Percentiles rank a stretch among this genome's conserved stretches.
These are phyloP conservation scores for Argya squamiceps DNA, from an alignment of 2,797 vertebrate genomes.

Conservation along the genomic window DNA sequence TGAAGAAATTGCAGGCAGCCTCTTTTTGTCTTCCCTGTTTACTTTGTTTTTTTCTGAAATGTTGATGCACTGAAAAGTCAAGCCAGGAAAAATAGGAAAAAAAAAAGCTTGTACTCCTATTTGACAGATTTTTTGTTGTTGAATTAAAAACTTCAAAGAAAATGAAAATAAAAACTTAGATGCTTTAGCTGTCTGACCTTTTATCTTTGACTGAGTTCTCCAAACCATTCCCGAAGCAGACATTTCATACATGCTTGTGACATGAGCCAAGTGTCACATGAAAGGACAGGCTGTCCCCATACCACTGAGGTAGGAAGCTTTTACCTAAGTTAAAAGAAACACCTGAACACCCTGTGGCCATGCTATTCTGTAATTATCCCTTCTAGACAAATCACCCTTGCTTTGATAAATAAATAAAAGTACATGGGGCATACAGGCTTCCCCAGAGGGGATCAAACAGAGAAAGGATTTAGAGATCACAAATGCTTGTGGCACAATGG, in stretches of 20 bases:
- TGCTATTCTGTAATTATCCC: background rate
- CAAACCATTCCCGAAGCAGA: background rate
- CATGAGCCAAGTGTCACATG: background rate
- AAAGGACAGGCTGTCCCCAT: background rate
- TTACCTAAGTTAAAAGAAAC: slow-evolving; percentile 1
- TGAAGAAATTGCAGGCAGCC: background rate
- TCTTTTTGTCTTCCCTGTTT: background rate
- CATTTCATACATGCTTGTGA: background rate
- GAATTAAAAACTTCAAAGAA: background rate
- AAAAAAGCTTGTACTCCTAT: background rate
- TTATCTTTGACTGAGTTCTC: slow-evolving; percentile 5
- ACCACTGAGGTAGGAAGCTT: background rate
- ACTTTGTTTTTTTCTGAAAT: background rate
- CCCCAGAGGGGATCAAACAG: accelerated
- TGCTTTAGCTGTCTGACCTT: background rate
- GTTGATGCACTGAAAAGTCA: background rate
- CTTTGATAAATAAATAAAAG: background rate
- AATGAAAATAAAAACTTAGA: background rate
- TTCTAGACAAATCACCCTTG: background rate
- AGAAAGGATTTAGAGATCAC: background rate
- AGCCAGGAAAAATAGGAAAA: background rate
- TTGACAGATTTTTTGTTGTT: background rate
- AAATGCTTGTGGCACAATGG: background rate
- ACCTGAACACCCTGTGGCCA: background rate
- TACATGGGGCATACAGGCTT: background rate